phyloP scores from a whole-genome alignment of 2,113 vertebrate genomes.

The Onychostoma macrolepis region DNA sequence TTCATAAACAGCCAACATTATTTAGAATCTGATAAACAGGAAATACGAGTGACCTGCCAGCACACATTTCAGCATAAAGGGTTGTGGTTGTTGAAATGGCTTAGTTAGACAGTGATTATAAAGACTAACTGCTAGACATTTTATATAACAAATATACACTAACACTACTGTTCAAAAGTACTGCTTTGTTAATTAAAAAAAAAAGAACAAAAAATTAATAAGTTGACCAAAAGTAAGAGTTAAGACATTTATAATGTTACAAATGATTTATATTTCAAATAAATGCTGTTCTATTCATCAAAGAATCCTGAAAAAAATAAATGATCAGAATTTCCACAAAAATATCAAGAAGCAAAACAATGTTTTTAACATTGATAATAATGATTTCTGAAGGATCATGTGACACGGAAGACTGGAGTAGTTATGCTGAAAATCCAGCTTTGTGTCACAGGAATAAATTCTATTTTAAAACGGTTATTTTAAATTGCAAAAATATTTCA shows the following conservation, averaged over 20 bases:
- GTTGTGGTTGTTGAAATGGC: neutral
- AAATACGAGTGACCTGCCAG: neutral
- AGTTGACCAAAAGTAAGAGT: neutral
- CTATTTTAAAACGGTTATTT: neutral
- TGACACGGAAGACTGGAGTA: neutral
- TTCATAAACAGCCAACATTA: neutral
- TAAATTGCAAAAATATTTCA: neutral
- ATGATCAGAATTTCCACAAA: neutral
- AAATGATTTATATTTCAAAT: neutral
- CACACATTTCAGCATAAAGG: neutral
- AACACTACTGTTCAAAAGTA: neutral
- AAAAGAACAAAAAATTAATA: too few relatives aligned
- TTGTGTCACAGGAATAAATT: neutral
- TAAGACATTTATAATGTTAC: neutral
- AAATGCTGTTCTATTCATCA: neutral
- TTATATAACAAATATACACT: neutral
- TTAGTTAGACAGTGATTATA: neutral
- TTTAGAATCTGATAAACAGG: neutral
- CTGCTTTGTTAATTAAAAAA: too few relatives aligned
- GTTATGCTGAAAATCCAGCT: too few relatives aligned
- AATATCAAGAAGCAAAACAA: neutral
- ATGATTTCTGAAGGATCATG: neutral
- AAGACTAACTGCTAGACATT: neutral
- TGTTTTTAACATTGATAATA: neutral
- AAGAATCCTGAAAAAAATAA: neutral